Evolutionary conservation across 1,140 invertebrate species (phyloP).

Genomic region (Thaumatotibia leucotreta): DNA sequence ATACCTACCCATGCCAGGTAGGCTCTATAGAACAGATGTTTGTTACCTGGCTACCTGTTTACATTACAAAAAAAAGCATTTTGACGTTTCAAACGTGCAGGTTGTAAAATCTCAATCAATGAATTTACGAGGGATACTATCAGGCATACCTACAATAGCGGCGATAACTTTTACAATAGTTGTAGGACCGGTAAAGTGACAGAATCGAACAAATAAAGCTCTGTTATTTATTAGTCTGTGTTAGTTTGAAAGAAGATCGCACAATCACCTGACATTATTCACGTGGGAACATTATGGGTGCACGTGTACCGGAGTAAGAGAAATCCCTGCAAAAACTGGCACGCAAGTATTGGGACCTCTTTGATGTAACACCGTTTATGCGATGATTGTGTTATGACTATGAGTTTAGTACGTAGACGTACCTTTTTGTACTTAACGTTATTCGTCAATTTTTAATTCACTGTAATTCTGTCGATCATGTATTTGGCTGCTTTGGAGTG

Average conservation of each 20-base stretch:
- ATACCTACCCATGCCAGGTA: neutral
- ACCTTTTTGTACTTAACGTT: no score
- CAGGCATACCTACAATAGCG: neutral
- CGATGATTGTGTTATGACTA: no score
- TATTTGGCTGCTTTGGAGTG: no score
- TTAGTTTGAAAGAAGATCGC: neutral
- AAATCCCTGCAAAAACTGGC: neutral
- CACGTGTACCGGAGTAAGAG: neutral
- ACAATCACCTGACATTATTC: neutral
- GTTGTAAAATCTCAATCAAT: neutral
- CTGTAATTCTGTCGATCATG: no score
- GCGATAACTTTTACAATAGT: neutral
- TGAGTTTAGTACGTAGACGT: no score
- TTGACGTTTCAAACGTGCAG: neutral
- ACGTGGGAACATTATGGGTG: constrained; percentile 4
- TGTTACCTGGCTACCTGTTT: neutral
- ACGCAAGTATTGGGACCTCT: neutral
- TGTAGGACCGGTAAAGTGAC: neutral
- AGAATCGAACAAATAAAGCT: neutral
- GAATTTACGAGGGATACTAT: neutral
- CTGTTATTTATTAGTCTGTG: neutral
- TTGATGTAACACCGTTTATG: neutral
- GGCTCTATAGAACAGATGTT: neutral
- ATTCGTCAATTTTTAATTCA: no score
- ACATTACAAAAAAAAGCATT: neutral